Evolutionary conservation across 1,140 invertebrate species (phyloP), one percentile per base, ranked within the genome.

Genomic region (Caenorhabditis tropicalis): DNA sequence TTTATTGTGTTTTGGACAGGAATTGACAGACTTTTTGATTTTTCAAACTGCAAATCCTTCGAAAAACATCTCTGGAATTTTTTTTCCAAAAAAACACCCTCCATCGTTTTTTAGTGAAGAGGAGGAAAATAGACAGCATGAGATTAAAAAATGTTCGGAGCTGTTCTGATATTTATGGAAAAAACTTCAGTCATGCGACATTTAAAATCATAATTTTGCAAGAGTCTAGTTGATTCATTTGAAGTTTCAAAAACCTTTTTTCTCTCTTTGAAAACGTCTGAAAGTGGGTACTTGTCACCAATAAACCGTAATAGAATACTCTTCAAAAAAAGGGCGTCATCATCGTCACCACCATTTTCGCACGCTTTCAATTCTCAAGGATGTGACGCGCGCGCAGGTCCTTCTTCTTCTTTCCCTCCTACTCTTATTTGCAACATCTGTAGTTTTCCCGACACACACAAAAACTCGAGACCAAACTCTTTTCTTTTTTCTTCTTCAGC

Each of bases 271-370:
- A 12, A n/a, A 5, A 15, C 19, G n/a, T 21, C 58, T 33, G 31
- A 65, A 65, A 65, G 58, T 65, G 58, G n/a, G 58, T 36, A 65
- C 58, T 65, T 65, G 58, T 74, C 65, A 46, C 36, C 31, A 33
- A 74, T 74, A 33, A n/a, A 43, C 65, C 65, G 65, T 74, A 74
- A 74, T 31, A 74, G 65, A 74, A 74, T 43, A 43, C 65, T 74
- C 65, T 74, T 43, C 19, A 74, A 74, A 74, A 74, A 74, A 65
- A 19, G 16, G 58, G 29, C 21, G 60, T 24, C 12, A n/a, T n/a
- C 39, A 12, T 43, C 39, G n/a, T 74, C 65, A 21, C 24, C 65
- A 19, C n/a, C 29, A 65, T 74, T 74, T 74, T 74, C 65, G 33
- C 65, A 74, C 65, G 36, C 65, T 74, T 74, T 74, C 65, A 43